Evolutionary conservation across 2,113 vertebrate species (phyloP).

Genomic region (Marcusenius ussheri): DNA sequence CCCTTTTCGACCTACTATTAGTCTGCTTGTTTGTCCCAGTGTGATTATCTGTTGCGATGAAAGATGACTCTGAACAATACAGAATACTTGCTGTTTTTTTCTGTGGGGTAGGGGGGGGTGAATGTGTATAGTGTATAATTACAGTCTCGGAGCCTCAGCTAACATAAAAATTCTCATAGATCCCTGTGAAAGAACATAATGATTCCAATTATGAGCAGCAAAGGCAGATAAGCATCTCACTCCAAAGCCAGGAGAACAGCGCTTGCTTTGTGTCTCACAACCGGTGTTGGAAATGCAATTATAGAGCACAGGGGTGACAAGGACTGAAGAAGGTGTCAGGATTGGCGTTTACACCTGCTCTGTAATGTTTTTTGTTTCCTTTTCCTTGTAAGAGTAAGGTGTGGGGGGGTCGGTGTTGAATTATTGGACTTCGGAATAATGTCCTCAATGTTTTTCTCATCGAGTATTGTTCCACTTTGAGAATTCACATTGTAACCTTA

Average conservation of each 20-base stretch:
- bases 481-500: not conserved
- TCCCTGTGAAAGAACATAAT: conserved; percentile 14
- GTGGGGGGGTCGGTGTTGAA: not conserved
- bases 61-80: conserved; percentile 6
- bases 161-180: not conserved
- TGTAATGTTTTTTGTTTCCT: not conserved
- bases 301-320: not conserved
- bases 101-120: not conserved
- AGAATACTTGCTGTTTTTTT: not conserved
- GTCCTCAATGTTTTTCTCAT: not conserved
- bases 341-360: not conserved
- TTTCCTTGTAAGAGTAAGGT: not conserved
- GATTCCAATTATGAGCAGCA: conserved; percentile 17
- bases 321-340: not conserved
- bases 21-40: not conserved
- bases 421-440: not conserved
- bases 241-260: not conserved
- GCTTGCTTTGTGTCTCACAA: not conserved
- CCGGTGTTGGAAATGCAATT: not conserved
- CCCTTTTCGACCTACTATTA: not conserved
- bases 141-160: not conserved
- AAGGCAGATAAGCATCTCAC: not conserved
- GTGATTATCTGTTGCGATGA: conserved; percentile 3
- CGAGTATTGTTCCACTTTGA: not conserved
- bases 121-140: conserved; percentile 14